These are phyloP conservation scores for Anser cygnoides DNA, from an alignment of 2,113 vertebrate species.

Conservation along the genomic window DNA sequence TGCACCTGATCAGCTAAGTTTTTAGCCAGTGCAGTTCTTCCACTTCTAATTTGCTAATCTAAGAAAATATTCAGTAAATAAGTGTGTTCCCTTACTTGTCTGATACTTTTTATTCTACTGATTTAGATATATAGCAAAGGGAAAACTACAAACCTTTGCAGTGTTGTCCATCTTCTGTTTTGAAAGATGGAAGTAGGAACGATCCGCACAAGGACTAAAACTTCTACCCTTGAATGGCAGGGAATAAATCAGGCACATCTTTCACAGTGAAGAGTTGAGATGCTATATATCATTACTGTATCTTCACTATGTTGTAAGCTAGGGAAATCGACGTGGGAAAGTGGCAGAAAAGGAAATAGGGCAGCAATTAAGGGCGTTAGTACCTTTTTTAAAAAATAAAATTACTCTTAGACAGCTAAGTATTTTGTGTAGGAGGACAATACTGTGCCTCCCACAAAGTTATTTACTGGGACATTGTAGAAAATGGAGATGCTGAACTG, in stretches of 20 bases:
- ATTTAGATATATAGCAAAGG: background rate
- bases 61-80: background rate
- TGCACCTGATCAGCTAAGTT: background rate
- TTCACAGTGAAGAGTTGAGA: background rate
- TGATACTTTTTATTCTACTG: background rate
- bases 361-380: background rate
- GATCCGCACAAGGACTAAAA: background rate
- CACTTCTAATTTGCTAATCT: background rate
- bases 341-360: background rate
- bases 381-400: background rate
- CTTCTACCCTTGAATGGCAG: background rate
- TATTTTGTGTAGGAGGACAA: background rate
- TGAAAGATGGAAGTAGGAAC: background rate
- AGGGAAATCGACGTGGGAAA: background rate
- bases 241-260: background rate
- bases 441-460: background rate
- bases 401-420: background rate
- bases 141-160: background rate
- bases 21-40: background rate
- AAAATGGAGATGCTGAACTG: background rate
- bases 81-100: background rate
- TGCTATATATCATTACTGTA: rapidly evolving
- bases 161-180: background rate
- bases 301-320: background rate
- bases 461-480: background rate